A percentile compares a stretch with the other conserved stretches of the same genome.
These are phyloP conservation scores for Apamea crenata DNA, from an alignment of 2,888 invertebrate species.

Conservation along the genomic window DNA sequence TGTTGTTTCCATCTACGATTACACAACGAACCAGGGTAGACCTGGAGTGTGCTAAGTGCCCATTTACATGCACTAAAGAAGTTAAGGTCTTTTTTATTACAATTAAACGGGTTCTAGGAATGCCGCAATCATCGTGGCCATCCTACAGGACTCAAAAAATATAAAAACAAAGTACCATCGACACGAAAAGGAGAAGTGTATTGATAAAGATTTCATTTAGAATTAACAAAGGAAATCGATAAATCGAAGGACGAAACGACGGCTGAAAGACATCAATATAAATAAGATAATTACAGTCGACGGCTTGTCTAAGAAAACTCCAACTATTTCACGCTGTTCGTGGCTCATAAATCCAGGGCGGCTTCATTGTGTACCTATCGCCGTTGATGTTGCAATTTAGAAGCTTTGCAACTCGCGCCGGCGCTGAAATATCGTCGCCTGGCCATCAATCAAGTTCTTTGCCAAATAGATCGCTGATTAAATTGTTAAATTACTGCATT, in stretches of 20 bases:
- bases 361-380: conserved; percentile 82
- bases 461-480: conserved; percentile 84
- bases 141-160: background rate
- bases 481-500: conserved; percentile 81
- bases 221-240: conserved; percentile 18
- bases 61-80: background rate
- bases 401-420: conserved; percentile 74
- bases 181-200: background rate
- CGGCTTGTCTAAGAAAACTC: conserved; percentile 66
- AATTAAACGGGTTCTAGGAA: no score
- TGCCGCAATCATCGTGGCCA: no score
- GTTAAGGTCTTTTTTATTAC: background rate
- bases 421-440: conserved; percentile 81
- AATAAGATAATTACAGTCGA: conserved; percentile 68
- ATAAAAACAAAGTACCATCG: background rate
- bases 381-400: conserved; percentile 81
- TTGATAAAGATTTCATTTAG: conserved; percentile 7
- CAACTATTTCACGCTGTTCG: conserved; percentile 67
- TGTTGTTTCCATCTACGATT: background rate
- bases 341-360: conserved; percentile 78
- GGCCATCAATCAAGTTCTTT: conserved; percentile 84
- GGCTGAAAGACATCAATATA: conserved; percentile 52
- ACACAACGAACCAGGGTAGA: background rate
- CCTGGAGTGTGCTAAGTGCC: background rate
- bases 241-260: conserved; percentile 11